Base-by-base conservation (phyloP, 2,113 vertebrate genomes). In the Paramormyrops kingsleyae region DNA sequence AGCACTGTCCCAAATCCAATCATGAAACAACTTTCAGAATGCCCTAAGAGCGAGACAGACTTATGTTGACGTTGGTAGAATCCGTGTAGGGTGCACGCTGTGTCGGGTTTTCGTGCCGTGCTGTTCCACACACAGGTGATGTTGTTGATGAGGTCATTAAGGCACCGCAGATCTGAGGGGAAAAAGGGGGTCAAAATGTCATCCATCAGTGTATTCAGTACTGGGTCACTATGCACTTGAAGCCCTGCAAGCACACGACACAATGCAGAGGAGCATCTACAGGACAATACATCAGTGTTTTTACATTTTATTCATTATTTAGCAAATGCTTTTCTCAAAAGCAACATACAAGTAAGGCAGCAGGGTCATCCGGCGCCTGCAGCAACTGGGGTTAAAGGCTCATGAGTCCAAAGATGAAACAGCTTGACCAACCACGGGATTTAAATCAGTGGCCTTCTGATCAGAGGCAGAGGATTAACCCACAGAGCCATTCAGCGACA, bases 91-190 rank as follows among this genome's bases (percentile, higher is more conserved):
- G 17, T 44, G 4, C 90, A 90, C 12, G n/a, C 42, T 5, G 17
- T 1, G 56, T 62, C 70, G 17, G 74, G 50, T 0, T 27, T 12
- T 10, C 19, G 3, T 35, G 35, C 46, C 13, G 66, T 66, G 31
- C 70, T 90, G 83, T 90, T 53, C 91, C 90, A 91, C 2, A 47
- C 8, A 83, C 91, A 92, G 44, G 35, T 89, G 35, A 91, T 19
- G 19, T 52, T 90, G 70, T 74, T 85, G n/a, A 44, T 0, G 59
- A n/a, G 84, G 39, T 92, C 88, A 56, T 86, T 91, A 27, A 66
- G 2, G 80, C 91, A 92, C 10, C 2, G 19, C 17, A 92, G 52
- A 87, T 84, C 90, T 91, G 70, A 0, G 31, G 42, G 49, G 31
- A 24, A 56, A 27, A 89, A 49, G 8, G 6, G n/a, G 84, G n/a